These are phyloP conservation scores for Geopemphigus sp. DNA, from an alignment of 1,140 invertebrate species.

Conservation along the genomic window DNA sequence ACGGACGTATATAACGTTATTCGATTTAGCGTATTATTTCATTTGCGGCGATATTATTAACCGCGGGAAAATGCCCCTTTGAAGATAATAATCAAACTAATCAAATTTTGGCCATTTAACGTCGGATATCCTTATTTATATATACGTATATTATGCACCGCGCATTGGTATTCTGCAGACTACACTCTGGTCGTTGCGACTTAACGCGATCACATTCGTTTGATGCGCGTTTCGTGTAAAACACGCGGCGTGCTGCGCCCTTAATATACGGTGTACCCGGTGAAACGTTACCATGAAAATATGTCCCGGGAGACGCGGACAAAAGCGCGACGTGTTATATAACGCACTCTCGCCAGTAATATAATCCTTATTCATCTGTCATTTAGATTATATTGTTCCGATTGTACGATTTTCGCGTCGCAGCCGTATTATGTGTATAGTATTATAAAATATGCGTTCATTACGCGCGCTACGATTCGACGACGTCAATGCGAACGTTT, in stretches of 20 bases:
- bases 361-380: constrained; percentile 38
- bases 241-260: not conserved
- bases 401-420: not conserved
- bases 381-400: constrained; percentile 1
- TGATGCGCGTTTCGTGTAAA: not conserved
- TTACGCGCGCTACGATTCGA: not conserved
- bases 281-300: constrained; percentile 24
- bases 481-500: not conserved
- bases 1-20: not conserved
- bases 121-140: not conserved
- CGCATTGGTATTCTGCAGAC: constrained; percentile 3
- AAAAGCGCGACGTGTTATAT: constrained; percentile 16
- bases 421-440: not conserved
- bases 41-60: too few relatives aligned
- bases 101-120: constrained; percentile 11
- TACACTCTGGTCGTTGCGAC: not conserved
- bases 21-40: not conserved
- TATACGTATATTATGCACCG: too few relatives aligned
- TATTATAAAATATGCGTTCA: not conserved
- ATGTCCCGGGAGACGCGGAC: not conserved
- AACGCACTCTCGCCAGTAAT: not conserved
- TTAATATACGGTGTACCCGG: too few relatives aligned
- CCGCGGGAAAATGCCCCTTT: too few relatives aligned
- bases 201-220: not conserved
- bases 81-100: constrained; percentile 13